A percentile compares a stretch with the other conserved stretches of the same genome.
phyloP scores from a whole-genome alignment of 2,113 vertebrate genomes.

The Trachemys scripta region DNA sequence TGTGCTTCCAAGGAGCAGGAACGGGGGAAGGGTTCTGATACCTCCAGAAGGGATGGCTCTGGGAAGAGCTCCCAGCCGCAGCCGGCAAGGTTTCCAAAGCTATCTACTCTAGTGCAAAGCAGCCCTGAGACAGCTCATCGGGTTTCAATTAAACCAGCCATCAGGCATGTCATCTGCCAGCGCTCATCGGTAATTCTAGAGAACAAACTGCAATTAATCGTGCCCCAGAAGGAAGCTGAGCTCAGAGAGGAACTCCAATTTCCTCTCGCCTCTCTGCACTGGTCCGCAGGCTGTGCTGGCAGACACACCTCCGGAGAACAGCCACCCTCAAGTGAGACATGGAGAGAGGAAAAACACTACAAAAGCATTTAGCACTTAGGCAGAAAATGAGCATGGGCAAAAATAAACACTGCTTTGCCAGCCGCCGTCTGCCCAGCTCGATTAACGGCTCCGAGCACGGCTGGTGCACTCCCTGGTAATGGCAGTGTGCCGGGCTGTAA shows the following conservation, averaged over 20 bases:
- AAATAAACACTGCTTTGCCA: neutral
- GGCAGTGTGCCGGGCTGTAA: slow-evolving; percentile 45
- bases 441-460: neutral
- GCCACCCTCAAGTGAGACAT: neutral
- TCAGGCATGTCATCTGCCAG: slow-evolving; percentile 62
- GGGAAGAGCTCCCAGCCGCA: neutral
- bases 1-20: neutral
- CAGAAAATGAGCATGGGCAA: neutral
- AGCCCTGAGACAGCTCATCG: neutral
- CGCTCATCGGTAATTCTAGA: slow-evolving; percentile 64
- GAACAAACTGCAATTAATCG: slow-evolving; percentile 61
- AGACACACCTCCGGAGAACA: neutral
- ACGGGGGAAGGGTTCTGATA: accelerated
- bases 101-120: neutral
- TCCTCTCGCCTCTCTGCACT: neutral
- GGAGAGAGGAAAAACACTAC: neutral
- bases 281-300: neutral
- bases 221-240: slow-evolving; percentile 46
- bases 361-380: neutral
- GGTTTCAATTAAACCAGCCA: slow-evolving; percentile 71
- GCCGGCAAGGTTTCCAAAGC: slow-evolving; percentile 23
- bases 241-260: neutral
- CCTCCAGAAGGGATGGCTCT: neutral
- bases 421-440: neutral
- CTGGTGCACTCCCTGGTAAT: neutral